Evolutionary conservation across 2,113 vertebrate genomes (phyloP).

Genomic region (Tetraodon nigroviridis): DNA sequence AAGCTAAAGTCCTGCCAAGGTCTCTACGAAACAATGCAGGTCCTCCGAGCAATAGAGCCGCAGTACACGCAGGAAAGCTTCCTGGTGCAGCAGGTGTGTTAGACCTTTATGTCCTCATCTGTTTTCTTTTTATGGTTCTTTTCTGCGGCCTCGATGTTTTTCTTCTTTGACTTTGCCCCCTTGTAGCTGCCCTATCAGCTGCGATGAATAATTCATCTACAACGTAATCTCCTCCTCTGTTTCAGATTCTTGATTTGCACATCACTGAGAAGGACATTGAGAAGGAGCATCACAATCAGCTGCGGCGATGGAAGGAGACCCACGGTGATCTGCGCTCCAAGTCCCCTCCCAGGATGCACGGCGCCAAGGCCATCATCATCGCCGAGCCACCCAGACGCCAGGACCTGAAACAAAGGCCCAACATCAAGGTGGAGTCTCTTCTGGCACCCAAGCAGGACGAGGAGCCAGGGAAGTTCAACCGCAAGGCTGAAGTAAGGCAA

Average conservation of each 20-base stretch:
- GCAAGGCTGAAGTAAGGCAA: constrained; percentile 4
- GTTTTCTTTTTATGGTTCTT: constrained; percentile 1
- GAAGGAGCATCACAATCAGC: constrained; percentile 88
- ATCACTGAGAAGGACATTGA: constrained; percentile 90
- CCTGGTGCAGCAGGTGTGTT: constrained; percentile 86
- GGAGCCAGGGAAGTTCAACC: not conserved
- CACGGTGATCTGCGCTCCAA: constrained; percentile 84
- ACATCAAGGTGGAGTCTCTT: constrained; percentile 79
- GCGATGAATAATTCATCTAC: not conserved
- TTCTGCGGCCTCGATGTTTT: not conserved
- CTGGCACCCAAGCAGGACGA: constrained; percentile 11
- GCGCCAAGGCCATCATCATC: constrained; percentile 88
- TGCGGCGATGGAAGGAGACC: constrained; percentile 86
- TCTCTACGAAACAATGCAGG: constrained; percentile 93
- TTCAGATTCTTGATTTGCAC: constrained; percentile 82
- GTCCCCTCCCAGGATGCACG: constrained; percentile 88
- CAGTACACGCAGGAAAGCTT: constrained; percentile 89
- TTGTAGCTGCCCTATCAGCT: not conserved
- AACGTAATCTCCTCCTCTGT: not conserved
- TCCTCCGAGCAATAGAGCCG: constrained; percentile 80
- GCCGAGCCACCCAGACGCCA: constrained; percentile 80
- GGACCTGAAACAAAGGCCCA: constrained; percentile 81
- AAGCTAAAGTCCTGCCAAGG: constrained; percentile 89
- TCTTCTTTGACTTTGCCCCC: constrained; percentile 18
- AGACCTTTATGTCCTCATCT: not conserved